phyloP scores from a whole-genome alignment of 2,888 invertebrate genomes.

The Thera britannica region DNA sequence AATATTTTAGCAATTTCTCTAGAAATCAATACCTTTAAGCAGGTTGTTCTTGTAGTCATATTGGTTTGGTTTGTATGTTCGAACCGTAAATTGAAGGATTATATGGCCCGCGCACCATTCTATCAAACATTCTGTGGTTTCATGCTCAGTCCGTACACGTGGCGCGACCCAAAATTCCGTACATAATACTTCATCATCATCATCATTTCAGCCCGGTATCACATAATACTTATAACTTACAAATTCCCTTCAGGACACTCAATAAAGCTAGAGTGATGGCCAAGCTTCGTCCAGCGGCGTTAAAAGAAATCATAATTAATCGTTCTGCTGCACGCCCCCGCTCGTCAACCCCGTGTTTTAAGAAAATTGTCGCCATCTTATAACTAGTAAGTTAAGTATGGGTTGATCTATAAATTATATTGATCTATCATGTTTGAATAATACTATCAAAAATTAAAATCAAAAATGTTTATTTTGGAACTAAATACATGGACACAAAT shows the following conservation, averaged over 20 bases:
- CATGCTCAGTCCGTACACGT: conserved; percentile 19
- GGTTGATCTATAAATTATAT: no score
- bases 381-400: background rate
- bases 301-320: conserved; percentile 84
- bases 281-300: conserved; percentile 63
- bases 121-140: conserved; percentile 2
- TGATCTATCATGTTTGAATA: no score
- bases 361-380: background rate
- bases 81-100: background rate
- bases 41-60: background rate
- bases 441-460: no score
- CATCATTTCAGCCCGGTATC: no score
- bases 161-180: conserved; percentile 25
- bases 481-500: no score
- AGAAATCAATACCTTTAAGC: background rate
- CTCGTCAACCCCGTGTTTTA: conserved; percentile 53
- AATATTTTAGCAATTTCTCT: background rate
- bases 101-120: background rate
- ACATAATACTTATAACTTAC: conserved; percentile 29
- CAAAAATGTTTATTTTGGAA: no score
- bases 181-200: conserved; percentile 12
- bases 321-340: conserved; percentile 68
- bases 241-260: conserved; percentile 53
- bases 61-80: background rate
- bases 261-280: conserved; percentile 52